Evolutionary conservation across 2,888 invertebrate species (phyloP), one percentile per base, ranked within the genome.

Genomic region (Epistrophe grossulariae): DNA sequence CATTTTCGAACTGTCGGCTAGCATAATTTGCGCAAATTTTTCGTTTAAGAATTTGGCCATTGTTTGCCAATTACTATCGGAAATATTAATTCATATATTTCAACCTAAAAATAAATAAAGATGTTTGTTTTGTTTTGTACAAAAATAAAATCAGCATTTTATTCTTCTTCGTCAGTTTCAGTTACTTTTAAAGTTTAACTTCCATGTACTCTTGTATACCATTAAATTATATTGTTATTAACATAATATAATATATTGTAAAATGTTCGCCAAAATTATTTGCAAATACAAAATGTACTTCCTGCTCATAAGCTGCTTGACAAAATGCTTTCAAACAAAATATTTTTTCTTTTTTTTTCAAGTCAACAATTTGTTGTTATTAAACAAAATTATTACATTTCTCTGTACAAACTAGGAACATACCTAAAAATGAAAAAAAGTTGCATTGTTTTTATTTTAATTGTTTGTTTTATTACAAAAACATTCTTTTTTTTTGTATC

Each of bases 371-470:
- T 60, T 66, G 38, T 48, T 43, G 59, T 70, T 68, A 11, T 45
- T n/a, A 28, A 64, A 45, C 24, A 64, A 24, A 24, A 35, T 74
- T 64, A 72, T 66, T 55, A 24, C 13, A 52, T 55, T 55, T 71
- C 13, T 81, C 40, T 72, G 40, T 85, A 82, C 62, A 70, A 85
- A 82, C 78, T 85, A 82, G 85, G 85, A 85, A 85, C 85, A 79
- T 64, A 85, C 43, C 66, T 73, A 64, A 52, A 57, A 81, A 60
- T 35, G 35, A 74, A 74, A 45, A 11, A 73, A 50, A 73, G 73
- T 85, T 78, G 77, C 45, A 74, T 40, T 77, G 38, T 73, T 83
- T 62, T 45, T 3, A 28, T 15, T 73, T 66, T 45, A 24, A 24
- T 24, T 24, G 3, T 35, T 52, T 60, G 43, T 71, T 19, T 59